These are phyloP conservation scores for Mythimna lalbum DNA, from an alignment of 2,888 invertebrate genomes.

Conservation along the genomic window DNA sequence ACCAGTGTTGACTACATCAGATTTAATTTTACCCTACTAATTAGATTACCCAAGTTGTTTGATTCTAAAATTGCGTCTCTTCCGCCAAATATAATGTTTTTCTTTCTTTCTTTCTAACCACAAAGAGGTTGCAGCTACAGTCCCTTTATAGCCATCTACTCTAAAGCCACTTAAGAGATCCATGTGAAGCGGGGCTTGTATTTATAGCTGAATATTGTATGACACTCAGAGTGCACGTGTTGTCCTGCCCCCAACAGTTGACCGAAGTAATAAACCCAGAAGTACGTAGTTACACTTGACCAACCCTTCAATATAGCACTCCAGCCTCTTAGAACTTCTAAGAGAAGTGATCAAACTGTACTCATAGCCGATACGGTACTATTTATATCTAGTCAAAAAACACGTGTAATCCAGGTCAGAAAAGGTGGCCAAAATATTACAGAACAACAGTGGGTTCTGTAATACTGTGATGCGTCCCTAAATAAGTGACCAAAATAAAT, in stretches of 20 bases:
- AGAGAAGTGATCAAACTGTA: background rate
- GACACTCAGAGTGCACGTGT: no score
- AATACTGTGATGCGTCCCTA: background rate
- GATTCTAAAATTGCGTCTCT: no score
- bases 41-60: no score
- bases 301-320: slow-evolving; percentile 1
- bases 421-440: background rate
- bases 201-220: no score
- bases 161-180: background rate
- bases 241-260: no score
- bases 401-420: slow-evolving; percentile 28
- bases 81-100: no score
- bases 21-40: no score
- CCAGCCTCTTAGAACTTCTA: slow-evolving; percentile 13
- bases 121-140: background rate
- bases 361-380: slow-evolving; percentile 35
- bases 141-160: background rate
- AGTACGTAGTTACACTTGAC: slow-evolving; percentile 9
- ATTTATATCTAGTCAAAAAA: slow-evolving; percentile 34
- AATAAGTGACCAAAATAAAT: background rate
- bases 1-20: no score
- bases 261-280: background rate
- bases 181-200: background rate
- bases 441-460: background rate
- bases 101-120: no score